These are phyloP conservation scores for Drosophila teissieri DNA, from an alignment of 1,140 invertebrate genomes.

Conservation along the genomic window DNA sequence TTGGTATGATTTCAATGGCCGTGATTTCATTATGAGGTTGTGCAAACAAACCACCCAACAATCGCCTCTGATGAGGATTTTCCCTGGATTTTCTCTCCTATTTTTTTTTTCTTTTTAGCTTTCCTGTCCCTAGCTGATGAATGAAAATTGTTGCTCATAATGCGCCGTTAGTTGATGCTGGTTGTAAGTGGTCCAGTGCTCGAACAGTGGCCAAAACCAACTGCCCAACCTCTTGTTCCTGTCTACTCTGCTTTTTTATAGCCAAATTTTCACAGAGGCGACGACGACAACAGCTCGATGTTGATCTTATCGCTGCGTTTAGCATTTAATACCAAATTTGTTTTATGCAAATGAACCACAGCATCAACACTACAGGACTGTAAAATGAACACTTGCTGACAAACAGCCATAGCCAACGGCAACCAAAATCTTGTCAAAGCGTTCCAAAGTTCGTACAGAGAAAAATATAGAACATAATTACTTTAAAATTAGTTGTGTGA, in stretches of 20 bases:
- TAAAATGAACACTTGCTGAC: conserved; percentile 45
- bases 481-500: too few species aligned
- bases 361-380: conserved; percentile 29
- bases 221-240: conserved; percentile 30
- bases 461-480: conserved; percentile 5
- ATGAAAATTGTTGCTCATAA: conserved; percentile 63
- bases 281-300: conserved; percentile 30
- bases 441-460: conserved; percentile 11
- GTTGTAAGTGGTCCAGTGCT: conserved; percentile 60
- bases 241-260: conserved; percentile 54
- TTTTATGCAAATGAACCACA: conserved; percentile 81
- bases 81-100: background rate
- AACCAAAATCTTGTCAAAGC: conserved; percentile 41
- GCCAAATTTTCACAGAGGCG: conserved; percentile 61
- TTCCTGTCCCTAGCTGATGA: conserved; percentile 39
- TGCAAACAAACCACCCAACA: conserved; percentile 38
- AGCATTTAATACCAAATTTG: conserved; percentile 84
- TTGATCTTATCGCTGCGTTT: conserved; percentile 72
- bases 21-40: conserved; percentile 45
- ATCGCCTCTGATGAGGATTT: conserved; percentile 37
- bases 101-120: background rate
- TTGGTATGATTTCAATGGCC: conserved; percentile 36
- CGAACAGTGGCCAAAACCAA: conserved; percentile 28
- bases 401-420: conserved; percentile 50
- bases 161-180: conserved; percentile 42